Conservation (phyloP, 2,888 invertebrate species). For the Octodonta nipae region DNA sequence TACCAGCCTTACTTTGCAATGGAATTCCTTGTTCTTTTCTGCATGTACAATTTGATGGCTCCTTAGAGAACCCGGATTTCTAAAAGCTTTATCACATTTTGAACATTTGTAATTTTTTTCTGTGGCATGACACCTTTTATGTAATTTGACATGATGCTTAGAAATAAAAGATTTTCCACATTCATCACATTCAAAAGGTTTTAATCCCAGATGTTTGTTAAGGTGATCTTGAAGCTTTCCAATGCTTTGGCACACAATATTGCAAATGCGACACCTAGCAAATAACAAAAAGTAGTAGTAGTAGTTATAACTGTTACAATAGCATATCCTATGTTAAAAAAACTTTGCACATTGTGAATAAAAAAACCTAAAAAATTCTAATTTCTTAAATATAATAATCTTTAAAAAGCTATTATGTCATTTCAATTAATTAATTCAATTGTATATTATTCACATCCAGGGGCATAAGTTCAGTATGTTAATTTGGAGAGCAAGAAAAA, state of each 20-base stretch:
- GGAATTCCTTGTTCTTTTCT: slow-evolving; percentile 21
- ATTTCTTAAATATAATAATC: too few species aligned
- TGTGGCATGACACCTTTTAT: slow-evolving; percentile 21
- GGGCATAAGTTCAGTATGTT: too few species aligned
- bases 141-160: slow-evolving; percentile 22
- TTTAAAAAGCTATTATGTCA: too few species aligned
- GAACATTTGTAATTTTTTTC: slow-evolving; percentile 21
- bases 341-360: neutral
- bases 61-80: slow-evolving; percentile 20
- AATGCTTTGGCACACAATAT: slow-evolving; percentile 21
- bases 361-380: neutral
- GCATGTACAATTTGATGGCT: slow-evolving; percentile 22
- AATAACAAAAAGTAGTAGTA: slow-evolving; percentile 3
- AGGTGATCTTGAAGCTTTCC: slow-evolving; percentile 23
- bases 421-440: too few species aligned
- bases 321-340: neutral
- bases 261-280: slow-evolving; percentile 21
- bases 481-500: too few species aligned
- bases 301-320: slow-evolving; percentile 1
- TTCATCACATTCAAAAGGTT: slow-evolving; percentile 22
- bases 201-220: slow-evolving; percentile 23
- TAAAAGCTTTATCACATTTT: slow-evolving; percentile 23
- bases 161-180: slow-evolving; percentile 23
- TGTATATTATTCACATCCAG: too few species aligned
- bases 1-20: slow-evolving; percentile 22